A percentile compares a stretch with the other conserved stretches of the same genome.
phyloP scores from a whole-genome alignment of 2,797 vertebrate species.

The Labroides dimidiatus region DNA sequence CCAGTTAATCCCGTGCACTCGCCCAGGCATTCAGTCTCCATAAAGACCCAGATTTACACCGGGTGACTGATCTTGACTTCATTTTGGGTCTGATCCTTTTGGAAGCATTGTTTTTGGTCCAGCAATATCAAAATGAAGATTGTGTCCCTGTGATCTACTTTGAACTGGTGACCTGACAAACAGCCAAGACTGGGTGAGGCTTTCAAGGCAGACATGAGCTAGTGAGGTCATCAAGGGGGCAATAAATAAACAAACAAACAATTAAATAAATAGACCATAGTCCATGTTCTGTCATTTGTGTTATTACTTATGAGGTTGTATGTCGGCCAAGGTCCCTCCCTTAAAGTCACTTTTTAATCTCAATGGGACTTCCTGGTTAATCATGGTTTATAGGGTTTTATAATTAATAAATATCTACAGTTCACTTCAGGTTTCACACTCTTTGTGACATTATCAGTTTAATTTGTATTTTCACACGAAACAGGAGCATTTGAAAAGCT shows the following conservation, averaged over 20 bases:
- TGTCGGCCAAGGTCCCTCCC: no score
- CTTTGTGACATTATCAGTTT: slow-evolving; percentile 14
- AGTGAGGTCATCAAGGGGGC: slow-evolving; percentile 15
- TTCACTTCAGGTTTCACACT: neutral
- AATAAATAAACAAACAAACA: no score
- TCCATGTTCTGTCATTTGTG: no score
- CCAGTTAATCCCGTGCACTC: slow-evolving; percentile 47
- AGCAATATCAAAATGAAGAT: slow-evolving; percentile 57
- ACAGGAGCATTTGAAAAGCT: slow-evolving; percentile 24
- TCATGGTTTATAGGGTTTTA: no score
- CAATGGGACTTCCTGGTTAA: no score
- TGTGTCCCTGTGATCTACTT: slow-evolving; percentile 19
- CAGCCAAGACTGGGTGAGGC: slow-evolving; percentile 33
- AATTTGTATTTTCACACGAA: slow-evolving; percentile 39
- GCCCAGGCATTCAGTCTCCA: slow-evolving; percentile 23
- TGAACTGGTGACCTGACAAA: slow-evolving; percentile 64
- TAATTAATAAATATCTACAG: no score
- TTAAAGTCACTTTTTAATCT: no score
- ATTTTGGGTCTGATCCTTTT: slow-evolving; percentile 41
- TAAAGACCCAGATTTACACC: slow-evolving; percentile 40
- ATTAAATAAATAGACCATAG: no score
- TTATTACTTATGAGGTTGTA: no score
- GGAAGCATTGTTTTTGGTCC: slow-evolving; percentile 46
- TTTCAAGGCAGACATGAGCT: slow-evolving; percentile 43
- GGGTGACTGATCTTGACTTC: slow-evolving; percentile 20